Evolutionary conservation across 2,888 invertebrate species (phyloP).

Genomic region (Chymomyza amoena): DNA sequence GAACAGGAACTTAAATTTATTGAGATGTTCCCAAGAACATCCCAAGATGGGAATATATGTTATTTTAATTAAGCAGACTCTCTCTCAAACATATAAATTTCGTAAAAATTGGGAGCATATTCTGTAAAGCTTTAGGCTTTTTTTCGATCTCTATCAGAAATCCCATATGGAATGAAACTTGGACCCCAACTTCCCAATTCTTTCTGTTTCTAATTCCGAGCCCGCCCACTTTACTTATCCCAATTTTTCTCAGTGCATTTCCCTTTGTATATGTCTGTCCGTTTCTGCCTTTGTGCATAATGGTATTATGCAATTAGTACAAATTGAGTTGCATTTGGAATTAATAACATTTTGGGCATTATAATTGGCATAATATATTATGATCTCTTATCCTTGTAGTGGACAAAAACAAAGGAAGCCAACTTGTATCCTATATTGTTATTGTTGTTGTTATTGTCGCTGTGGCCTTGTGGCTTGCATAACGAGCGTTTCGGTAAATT

Average conservation of each 20-base stretch:
- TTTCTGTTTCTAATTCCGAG: too few relatives aligned
- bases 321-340: slow-evolving; percentile 62
- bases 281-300: not conserved
- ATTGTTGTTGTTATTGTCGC: not conserved
- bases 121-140: too few relatives aligned
- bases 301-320: slow-evolving; percentile 42
- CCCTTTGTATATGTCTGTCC: not conserved
- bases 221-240: not conserved
- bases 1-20: too few relatives aligned
- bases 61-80: too few relatives aligned
- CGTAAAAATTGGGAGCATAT: too few relatives aligned
- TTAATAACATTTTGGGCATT: slow-evolving; percentile 63
- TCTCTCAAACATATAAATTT: too few relatives aligned
- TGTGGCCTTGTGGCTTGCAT: slow-evolving; percentile 42
- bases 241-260: not conserved
- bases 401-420: not conserved
- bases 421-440: not conserved
- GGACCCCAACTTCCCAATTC: too few relatives aligned
- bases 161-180: too few relatives aligned
- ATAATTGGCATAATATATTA: slow-evolving; percentile 6
- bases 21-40: too few relatives aligned
- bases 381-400: slow-evolving; percentile 2
- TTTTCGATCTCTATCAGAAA: too few relatives aligned
- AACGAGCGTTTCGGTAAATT: slow-evolving; percentile 42
- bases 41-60: too few relatives aligned